phyloP scores from a whole-genome alignment of 2,888 invertebrate species.

The Helleia helle region DNA sequence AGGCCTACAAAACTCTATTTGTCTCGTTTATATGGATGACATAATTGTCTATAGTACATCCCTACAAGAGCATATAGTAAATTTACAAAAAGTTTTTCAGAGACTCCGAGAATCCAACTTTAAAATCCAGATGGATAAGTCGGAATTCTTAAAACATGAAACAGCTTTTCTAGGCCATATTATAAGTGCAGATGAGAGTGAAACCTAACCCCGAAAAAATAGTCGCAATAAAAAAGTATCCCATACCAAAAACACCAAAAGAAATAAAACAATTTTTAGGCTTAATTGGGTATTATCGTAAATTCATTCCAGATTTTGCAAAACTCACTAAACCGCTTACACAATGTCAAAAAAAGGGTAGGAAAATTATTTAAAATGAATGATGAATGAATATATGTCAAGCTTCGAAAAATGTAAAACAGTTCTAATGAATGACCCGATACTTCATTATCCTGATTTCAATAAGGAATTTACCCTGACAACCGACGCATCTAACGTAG shows the following conservation, averaged over 20 bases:
- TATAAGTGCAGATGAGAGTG: conserved; percentile 23
- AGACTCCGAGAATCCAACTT: conserved; percentile 23
- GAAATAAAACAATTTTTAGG: conserved; percentile 27
- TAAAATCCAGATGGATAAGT: conserved; percentile 27
- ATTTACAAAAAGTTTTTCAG: conserved; percentile 23
- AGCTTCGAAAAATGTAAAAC: conserved; percentile 22
- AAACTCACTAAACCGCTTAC: conserved; percentile 18
- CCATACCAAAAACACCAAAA: conserved; percentile 24
- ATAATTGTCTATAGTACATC: conserved; percentile 27
- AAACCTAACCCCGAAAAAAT: conserved; percentile 27
- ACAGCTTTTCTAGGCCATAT: conserved; percentile 22
- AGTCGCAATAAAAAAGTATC: conserved; percentile 22
- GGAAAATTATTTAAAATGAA: conserved; percentile 10
- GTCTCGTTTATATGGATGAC: conserved; percentile 30
- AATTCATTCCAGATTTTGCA: conserved; percentile 27
- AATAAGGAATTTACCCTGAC: conserved; percentile 20
- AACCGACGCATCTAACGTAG: conserved; percentile 22
- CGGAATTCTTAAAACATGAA: conserved; percentile 20
- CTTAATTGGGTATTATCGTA: conserved; percentile 25
- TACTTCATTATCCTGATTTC: conserved; percentile 23
- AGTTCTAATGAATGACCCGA: conserved; percentile 16
- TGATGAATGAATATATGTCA: conserved; percentile 10
- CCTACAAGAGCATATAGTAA: conserved; percentile 24
- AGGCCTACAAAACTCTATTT: conserved; percentile 22
- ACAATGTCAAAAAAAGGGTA: conserved; percentile 15